A percentile compares a stretch with the other conserved stretches of the same genome.
Evolutionary conservation across 2,113 vertebrate genomes (phyloP).

Genomic region (Eolophus roseicapilla): DNA sequence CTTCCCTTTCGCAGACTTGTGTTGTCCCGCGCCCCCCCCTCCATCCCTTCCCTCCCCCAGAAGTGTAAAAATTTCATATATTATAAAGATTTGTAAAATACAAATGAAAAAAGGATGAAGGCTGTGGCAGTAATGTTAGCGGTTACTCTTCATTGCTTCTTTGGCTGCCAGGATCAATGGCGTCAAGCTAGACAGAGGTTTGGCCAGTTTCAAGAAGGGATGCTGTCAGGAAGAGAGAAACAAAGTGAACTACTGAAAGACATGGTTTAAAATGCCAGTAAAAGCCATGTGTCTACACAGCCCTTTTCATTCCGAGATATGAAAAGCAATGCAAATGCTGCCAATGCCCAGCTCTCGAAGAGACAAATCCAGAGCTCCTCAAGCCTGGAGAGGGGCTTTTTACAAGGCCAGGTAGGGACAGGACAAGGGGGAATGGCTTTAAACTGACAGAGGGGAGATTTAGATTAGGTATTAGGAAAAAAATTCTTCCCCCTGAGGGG

Average conservation of each 20-base stretch:
- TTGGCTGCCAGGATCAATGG: constrained; percentile 98
- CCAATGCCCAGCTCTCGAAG: background rate
- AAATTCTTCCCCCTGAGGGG: background rate
- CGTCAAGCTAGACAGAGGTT: constrained; percentile 96
- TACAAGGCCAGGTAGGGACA: too few species aligned
- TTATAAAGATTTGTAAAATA: constrained; percentile 78
- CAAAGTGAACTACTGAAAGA: background rate
- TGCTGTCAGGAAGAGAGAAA: constrained; percentile 79
- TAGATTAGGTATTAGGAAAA: background rate
- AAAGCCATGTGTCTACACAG: background rate
- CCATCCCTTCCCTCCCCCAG: constrained; percentile 17
- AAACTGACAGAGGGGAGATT: background rate
- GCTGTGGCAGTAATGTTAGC: constrained; percentile 75
- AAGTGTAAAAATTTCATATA: constrained; percentile 75
- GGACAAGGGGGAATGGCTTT: too few species aligned
- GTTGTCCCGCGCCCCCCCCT: background rate
- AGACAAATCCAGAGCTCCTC: background rate
- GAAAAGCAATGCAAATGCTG: background rate
- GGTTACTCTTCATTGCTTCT: constrained; percentile 98
- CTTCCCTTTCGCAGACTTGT: constrained; percentile 61
- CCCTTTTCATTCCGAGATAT: background rate
- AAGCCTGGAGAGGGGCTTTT: background rate
- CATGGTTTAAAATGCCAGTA: background rate
- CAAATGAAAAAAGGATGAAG: constrained; percentile 57
- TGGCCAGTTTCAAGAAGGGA: constrained; percentile 97